Percentiles rank a stretch among this genome's conserved stretches.
These are phyloP conservation scores for Lasioglossum vierecki DNA, from an alignment of 2,888 invertebrate genomes.

Conservation along the genomic window DNA sequence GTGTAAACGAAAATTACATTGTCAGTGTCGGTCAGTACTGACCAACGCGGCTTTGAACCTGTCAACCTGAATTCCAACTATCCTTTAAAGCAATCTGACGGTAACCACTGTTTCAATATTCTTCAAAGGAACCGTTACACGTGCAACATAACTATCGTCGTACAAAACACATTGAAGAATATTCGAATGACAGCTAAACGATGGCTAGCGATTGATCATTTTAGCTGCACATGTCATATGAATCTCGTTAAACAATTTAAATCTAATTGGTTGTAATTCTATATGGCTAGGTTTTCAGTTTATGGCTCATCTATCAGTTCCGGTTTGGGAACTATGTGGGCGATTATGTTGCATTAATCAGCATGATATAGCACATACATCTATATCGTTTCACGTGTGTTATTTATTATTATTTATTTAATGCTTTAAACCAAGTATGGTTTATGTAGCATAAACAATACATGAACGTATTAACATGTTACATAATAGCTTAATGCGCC, in stretches of 20 bases:
- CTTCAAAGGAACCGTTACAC: background rate
- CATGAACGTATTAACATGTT: too few relatives aligned
- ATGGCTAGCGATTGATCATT: background rate
- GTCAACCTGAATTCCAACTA: conserved; percentile 3
- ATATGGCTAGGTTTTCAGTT: background rate
- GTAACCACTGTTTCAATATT: background rate
- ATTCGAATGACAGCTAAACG: background rate
- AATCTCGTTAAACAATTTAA: background rate
- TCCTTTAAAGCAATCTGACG: background rate
- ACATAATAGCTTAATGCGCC: too few relatives aligned
- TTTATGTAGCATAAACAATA: too few relatives aligned
- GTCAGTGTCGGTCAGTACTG: conserved; percentile 2
- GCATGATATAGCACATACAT: background rate
- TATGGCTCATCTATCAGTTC: background rate
- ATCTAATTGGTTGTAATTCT: background rate
- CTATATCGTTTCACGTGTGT: background rate
- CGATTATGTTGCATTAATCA: background rate
- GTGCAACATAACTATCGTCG: background rate
- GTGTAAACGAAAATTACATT: conserved; percentile 6
- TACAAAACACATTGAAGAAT: background rate
- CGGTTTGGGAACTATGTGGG: background rate
- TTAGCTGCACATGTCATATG: background rate
- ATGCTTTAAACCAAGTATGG: too few relatives aligned
- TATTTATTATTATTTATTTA: too few relatives aligned
- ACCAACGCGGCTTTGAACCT: conserved; percentile 4